Base-by-base conservation (phyloP, 2,797 vertebrate genomes). In the Rhynchonycteris naso region DNA sequence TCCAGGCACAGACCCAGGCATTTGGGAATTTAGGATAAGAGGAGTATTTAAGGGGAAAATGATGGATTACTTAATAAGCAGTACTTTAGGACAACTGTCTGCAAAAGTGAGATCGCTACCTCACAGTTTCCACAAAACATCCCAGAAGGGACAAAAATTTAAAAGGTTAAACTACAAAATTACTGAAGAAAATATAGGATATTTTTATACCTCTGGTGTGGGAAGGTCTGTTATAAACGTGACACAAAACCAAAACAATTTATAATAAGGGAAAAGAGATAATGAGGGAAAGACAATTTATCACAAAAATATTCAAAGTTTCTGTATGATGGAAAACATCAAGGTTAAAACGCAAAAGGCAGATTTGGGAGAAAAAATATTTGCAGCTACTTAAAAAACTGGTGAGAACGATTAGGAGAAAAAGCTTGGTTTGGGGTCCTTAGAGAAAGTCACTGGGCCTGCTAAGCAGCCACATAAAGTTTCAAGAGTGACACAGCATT, bases 21-120 rank as follows among this genome's bases (percentile, higher is more conserved):
- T 30, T 2, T 1, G 28, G 47, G 66, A 11, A 50, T 69, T 74
- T 26, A 47, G 35, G n/a, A n/a, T 59, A 18, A 56, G 61, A 92
- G 65, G 24, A 61, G 21, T n/a, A 15, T 95, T 71, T 72, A 28
- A 72, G 28, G 86, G 16, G 22, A 16, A 4, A 43, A 50, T 66
- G 50, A 30, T 47, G 63, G 58, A 14, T 79, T 71, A 61, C 88
- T 90, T 95, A 88, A 78, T 80, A 88, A 87, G 71, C 15, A 91
- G 33, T 68, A 72, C 71, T 79, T 83, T 35, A 84, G 54, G 43
- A 58, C 76, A 82, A 33, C 61, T 81, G 59, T 47, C 72, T 50
- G n/a, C 65, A 28, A 76, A 91, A 82, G 28, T 84, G 80, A 61
- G 43, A 66, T 30, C 72, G 92, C 91, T 96, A 54, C 85, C 74